A percentile compares a stretch with the other conserved stretches of the same genome.
Evolutionary conservation across 2,797 vertebrate genomes (phyloP).

Genomic region (Antennarius maculatus): DNA sequence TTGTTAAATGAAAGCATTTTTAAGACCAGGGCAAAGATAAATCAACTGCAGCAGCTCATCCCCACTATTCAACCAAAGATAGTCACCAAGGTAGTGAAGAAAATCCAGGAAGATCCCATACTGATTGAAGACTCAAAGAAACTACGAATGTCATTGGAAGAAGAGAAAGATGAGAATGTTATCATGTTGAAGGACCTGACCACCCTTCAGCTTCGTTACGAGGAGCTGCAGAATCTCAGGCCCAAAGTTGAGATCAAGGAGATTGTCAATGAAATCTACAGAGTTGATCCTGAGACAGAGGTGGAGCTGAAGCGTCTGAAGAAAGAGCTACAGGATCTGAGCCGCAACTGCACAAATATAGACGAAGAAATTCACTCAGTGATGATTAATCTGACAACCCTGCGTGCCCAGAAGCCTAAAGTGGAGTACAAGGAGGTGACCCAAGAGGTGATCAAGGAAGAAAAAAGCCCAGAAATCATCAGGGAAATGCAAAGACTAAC

Average conservation of each 20-base stretch:
- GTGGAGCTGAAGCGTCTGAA: conserved; percentile 83
- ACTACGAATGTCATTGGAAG: conserved; percentile 83
- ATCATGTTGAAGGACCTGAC: conserved; percentile 80
- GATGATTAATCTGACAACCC: conserved; percentile 74
- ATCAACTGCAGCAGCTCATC: conserved; percentile 88
- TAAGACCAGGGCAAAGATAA: conserved; percentile 82
- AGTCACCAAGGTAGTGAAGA: conserved; percentile 90
- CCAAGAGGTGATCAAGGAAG: conserved; percentile 90
- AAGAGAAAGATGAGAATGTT: conserved; percentile 82
- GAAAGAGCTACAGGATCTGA: conserved; percentile 83
- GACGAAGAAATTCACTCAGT: conserved; percentile 80
- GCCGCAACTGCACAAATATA: conserved; percentile 63
- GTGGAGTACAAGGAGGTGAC: conserved; percentile 91
- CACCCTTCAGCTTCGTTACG: conserved; percentile 78
- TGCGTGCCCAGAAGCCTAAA: conserved; percentile 88
- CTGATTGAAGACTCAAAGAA: conserved; percentile 82
- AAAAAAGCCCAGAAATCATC: conserved; percentile 90
- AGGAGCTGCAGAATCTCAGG: conserved; percentile 77
- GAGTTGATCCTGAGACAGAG: conserved; percentile 90
- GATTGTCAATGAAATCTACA: conserved; percentile 88
- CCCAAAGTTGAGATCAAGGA: conserved; percentile 89
- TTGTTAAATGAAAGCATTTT: conserved; percentile 77
- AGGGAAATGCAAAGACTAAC: conserved; percentile 89
- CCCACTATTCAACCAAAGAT: conserved; percentile 89
- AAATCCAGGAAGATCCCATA: conserved; percentile 87